Percentiles rank a stretch among this genome's conserved stretches.
These are phyloP conservation scores for Papilio glaucus DNA, from an alignment of 1,140 invertebrate genomes.

Conservation along the genomic window DNA sequence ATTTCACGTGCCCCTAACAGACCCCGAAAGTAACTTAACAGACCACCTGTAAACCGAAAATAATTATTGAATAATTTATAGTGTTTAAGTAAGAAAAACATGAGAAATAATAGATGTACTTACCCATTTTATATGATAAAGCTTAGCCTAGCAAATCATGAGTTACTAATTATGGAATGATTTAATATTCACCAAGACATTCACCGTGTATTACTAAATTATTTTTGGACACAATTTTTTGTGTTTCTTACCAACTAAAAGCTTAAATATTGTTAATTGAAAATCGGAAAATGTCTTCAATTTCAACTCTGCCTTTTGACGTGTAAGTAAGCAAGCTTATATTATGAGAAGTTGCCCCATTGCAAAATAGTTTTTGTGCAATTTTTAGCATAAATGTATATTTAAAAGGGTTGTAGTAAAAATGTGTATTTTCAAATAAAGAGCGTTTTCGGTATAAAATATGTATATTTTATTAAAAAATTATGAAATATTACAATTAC, in stretches of 20 bases:
- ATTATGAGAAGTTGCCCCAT: conserved; percentile 41
- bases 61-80: conserved; percentile 6
- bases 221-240: conserved; percentile 40
- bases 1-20: conserved; percentile 97
- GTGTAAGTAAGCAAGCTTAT: conserved; percentile 67
- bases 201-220: conserved; percentile 45
- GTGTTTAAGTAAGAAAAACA: conserved; percentile 41
- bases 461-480: background rate
- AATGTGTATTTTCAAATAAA: background rate
- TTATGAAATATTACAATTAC: background rate
- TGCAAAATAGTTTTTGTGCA: conserved; percentile 36
- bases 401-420: background rate
- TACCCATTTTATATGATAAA: conserved; percentile 74
- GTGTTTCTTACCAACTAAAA: conserved; percentile 37
- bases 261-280: conserved; percentile 38
- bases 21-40: conserved; percentile 97
- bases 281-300: conserved; percentile 33
- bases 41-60: conserved; percentile 88
- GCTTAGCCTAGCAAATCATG: conserved; percentile 71
- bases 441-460: background rate
- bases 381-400: background rate
- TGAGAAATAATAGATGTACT: conserved; percentile 48
- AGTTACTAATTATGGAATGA: conserved; percentile 67
- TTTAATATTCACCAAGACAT: conserved; percentile 51
- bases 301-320: conserved; percentile 60